These are phyloP conservation scores for Chiloscyllium plagiosum DNA, from an alignment of 2,113 vertebrate species.

Conservation along the genomic window DNA sequence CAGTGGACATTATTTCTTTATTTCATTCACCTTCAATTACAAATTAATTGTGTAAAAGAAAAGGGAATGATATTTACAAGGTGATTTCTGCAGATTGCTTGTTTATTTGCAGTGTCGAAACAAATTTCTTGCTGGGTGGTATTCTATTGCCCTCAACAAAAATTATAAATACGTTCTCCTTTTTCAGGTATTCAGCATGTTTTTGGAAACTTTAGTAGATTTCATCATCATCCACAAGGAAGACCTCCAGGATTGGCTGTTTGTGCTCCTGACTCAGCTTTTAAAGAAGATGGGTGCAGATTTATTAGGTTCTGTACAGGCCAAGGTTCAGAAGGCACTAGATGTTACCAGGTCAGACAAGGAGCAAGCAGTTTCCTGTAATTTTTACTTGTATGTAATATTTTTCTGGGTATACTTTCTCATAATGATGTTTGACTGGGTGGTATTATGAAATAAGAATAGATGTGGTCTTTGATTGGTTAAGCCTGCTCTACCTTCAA, in stretches of 20 bases:
- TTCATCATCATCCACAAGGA: slow-evolving; percentile 93
- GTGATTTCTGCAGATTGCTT: not conserved
- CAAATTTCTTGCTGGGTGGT: not conserved
- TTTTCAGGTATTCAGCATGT: slow-evolving; percentile 94
- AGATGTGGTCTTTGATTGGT: no score
- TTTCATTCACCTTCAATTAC: not conserved
- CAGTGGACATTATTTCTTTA: not conserved
- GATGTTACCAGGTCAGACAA: slow-evolving; percentile 81
- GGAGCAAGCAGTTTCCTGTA: not conserved
- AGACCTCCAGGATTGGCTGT: slow-evolving; percentile 96
- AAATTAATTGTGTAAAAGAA: not conserved
- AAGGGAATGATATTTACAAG: not conserved
- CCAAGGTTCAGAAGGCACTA: slow-evolving; percentile 95
- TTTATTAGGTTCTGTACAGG: slow-evolving; percentile 91
- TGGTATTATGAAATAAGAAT: not conserved
- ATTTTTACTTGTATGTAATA: not conserved
- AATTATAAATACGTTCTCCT: not conserved
- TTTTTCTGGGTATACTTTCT: slow-evolving; percentile 1
- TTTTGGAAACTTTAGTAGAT: slow-evolving; percentile 95
- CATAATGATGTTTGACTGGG: not conserved
- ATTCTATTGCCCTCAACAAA: not conserved
- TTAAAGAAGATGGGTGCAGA: slow-evolving; percentile 98
- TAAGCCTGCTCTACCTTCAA: no score
- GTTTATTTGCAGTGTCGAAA: not conserved
- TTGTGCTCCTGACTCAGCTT: slow-evolving; percentile 92